These are phyloP conservation scores for Phthorimaea operculella DNA, from an alignment of 1,140 invertebrate species.

Conservation along the genomic window DNA sequence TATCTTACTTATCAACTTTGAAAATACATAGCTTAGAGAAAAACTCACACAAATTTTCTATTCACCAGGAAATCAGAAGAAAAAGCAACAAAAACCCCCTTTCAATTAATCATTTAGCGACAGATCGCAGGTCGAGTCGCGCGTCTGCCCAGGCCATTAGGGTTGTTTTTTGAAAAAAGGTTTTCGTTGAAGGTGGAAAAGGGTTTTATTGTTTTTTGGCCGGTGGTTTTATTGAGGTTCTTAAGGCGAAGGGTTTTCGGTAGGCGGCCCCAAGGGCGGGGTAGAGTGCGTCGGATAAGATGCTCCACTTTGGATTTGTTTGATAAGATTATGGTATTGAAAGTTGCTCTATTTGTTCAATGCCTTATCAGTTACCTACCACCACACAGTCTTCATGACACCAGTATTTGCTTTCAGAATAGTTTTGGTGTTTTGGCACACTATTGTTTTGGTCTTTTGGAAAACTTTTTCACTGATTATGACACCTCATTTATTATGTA, in stretches of 20 bases:
- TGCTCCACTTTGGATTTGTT: constrained; percentile 14
- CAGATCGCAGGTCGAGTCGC: constrained; percentile 11
- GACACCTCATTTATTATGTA: too few species aligned
- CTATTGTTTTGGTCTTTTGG: too few species aligned
- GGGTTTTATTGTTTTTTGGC: constrained; percentile 55
- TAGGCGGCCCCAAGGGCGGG: constrained; percentile 51
- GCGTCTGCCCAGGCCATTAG: constrained; percentile 13
- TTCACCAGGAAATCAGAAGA: too few species aligned
- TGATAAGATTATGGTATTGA: neutral
- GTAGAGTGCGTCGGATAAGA: constrained; percentile 19
- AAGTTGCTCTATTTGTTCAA: neutral
- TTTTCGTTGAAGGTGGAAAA: constrained; percentile 41
- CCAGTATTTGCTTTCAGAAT: too few species aligned
- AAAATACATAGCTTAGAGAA: too few species aligned
- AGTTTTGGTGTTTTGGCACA: too few species aligned
- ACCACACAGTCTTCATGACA: too few species aligned
- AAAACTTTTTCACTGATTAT: too few species aligned
- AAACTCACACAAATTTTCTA: too few species aligned
- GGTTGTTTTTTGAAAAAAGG: constrained; percentile 19
- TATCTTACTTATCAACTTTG: too few species aligned
- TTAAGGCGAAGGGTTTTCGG: constrained; percentile 38
- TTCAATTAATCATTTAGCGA: neutral
- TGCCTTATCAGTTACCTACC: too few species aligned
- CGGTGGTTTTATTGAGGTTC: constrained; percentile 32
- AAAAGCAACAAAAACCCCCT: too few species aligned